phyloP scores from a whole-genome alignment of 2,113 vertebrate species.

The Podilymbus podiceps region DNA sequence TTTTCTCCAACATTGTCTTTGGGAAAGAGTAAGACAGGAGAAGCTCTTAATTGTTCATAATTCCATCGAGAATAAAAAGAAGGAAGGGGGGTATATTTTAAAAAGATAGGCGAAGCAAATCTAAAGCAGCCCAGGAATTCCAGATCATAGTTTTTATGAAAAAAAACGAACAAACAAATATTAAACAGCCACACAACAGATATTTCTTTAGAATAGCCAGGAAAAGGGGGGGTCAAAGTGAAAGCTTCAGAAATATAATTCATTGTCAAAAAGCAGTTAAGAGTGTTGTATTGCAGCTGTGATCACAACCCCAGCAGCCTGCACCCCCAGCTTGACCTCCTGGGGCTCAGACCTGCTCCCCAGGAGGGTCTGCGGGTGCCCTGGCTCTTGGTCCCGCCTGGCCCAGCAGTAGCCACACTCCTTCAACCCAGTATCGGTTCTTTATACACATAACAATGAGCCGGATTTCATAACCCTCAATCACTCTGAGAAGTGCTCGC shows the following conservation, averaged over 20 bases:
- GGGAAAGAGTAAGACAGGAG: not conserved
- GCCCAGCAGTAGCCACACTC: not conserved
- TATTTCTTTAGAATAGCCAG: not conserved
- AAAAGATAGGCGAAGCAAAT: not conserved
- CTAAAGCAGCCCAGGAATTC: not conserved
- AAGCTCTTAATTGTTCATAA: not conserved
- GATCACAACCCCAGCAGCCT: not conserved
- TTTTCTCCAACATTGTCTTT: not conserved
- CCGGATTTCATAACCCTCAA: not conserved
- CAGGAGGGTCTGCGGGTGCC: not conserved
- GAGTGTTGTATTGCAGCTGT: not conserved
- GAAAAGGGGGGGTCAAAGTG: not conserved
- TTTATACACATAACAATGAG: not conserved
- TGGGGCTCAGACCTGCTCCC: not conserved
- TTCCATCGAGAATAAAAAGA: not conserved
- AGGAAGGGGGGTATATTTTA: not conserved
- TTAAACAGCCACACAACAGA: not conserved
- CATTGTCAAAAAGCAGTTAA: not conserved
- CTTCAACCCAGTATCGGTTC: not conserved
- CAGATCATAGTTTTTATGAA: not conserved
- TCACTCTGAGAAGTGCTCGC: not conserved
- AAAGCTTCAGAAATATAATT: not conserved
- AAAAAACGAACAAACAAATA: not conserved
- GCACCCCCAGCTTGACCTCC: not conserved
- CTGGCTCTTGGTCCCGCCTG: not conserved